phyloP scores from a whole-genome alignment of 2,888 invertebrate species.

The Protophormia terraenovae region DNA sequence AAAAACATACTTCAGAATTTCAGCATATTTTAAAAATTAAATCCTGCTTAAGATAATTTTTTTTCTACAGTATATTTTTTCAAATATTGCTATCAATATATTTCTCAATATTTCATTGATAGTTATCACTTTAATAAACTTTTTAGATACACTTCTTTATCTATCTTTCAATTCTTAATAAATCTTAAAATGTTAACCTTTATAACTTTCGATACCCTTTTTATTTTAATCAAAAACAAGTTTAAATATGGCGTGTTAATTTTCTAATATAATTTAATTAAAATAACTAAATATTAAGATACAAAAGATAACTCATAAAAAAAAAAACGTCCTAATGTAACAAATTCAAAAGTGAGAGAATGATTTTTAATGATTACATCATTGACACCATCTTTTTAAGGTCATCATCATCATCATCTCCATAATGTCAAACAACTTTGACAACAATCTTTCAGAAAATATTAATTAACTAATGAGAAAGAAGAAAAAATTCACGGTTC shows the following conservation, averaged over 20 bases:
- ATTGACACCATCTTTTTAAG: background rate
- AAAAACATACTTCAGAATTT: no score
- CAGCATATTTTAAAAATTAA: no score
- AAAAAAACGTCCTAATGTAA: background rate
- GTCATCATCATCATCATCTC: background rate
- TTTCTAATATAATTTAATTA: background rate
- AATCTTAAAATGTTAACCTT: no score
- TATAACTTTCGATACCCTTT: no score
- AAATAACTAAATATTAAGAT: background rate
- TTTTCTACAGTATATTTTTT: no score
- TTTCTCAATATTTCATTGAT: no score
- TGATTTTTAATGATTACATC: constrained; percentile 23
- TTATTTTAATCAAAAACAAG: no score
- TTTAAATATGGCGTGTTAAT: background rate
- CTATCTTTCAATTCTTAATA: no score
- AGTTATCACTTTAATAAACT: no score
- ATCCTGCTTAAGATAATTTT: no score
- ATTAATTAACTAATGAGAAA: constrained; percentile 64
- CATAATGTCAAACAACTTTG: background rate
- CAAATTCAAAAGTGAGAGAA: background rate
- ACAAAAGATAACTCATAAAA: background rate
- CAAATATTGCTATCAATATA: no score
- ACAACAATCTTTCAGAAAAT: constrained; percentile 50
- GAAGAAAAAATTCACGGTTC: constrained; percentile 34
- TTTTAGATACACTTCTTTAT: no score